Evolutionary conservation across 2,113 vertebrate genomes (phyloP).

Genomic region (Raja brachyura): DNA sequence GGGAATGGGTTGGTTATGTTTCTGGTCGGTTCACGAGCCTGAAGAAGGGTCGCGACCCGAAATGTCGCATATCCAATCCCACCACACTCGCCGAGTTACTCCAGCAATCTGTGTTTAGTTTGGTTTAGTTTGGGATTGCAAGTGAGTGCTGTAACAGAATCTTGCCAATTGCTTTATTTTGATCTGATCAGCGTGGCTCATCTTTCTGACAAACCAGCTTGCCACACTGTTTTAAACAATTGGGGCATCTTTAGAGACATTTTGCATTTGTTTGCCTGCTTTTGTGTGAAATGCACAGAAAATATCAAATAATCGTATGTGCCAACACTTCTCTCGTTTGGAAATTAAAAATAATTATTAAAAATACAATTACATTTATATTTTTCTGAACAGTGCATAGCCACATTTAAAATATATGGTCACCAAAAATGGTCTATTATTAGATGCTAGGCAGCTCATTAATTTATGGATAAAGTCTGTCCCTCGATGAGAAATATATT

Average conservation of each 20-base stretch:
- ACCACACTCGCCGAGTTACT: too few species aligned
- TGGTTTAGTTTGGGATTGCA: too few species aligned
- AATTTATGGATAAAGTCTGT: background rate
- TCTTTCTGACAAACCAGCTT: background rate
- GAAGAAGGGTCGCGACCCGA: too few species aligned
- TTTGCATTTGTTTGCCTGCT: background rate
- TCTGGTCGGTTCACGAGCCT: too few species aligned
- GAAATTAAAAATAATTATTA: background rate
- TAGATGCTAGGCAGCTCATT: background rate
- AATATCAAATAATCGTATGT: background rate
- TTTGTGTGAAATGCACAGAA: background rate
- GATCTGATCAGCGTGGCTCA: background rate
- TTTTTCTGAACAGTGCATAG: background rate
- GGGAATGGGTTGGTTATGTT: too few species aligned
- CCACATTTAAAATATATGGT: background rate
- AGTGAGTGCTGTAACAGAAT: too few species aligned
- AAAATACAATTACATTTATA: background rate
- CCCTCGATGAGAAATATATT: background rate
- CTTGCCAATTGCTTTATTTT: background rate
- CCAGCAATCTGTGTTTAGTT: too few species aligned
- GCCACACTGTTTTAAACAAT: background rate
- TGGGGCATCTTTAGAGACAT: background rate
- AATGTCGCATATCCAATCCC: too few species aligned
- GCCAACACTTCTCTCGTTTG: background rate
- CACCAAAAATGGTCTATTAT: background rate